A percentile compares a stretch with the other conserved stretches of the same genome.
These are phyloP conservation scores for Nasalis larvatus DNA, from an alignment of 2,113 vertebrate species.

Conservation along the genomic window DNA sequence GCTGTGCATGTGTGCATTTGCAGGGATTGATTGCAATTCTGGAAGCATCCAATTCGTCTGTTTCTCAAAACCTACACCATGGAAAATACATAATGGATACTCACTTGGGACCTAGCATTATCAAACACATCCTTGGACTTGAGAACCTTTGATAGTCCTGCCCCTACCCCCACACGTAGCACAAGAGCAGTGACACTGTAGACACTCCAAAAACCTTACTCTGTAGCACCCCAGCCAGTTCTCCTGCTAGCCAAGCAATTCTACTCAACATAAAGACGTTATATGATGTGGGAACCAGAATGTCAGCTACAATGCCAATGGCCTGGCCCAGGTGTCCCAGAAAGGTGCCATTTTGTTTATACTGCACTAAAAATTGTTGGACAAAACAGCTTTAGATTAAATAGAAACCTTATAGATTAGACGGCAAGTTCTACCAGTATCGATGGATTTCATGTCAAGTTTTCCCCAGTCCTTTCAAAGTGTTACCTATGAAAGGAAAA, in stretches of 20 bases:
- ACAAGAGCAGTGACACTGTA: not conserved
- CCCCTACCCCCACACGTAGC: not conserved
- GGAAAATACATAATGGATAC: not conserved
- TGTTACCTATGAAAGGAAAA: not conserved
- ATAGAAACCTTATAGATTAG: not conserved
- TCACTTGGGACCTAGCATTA: not conserved
- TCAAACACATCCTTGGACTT: not conserved
- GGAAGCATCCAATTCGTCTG: not conserved
- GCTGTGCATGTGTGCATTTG: not conserved
- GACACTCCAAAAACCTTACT: not conserved
- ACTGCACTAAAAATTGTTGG: not conserved
- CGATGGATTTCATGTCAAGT: not conserved
- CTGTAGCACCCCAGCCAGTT: not conserved
- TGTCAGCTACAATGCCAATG: not conserved
- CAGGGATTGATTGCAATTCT: not conserved
- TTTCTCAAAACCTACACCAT: not conserved
- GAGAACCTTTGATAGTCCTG: not conserved
- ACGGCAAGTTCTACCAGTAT: not conserved
- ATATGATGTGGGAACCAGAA: not conserved
- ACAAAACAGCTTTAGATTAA: conserved; percentile 5
- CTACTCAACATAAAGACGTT: not conserved
- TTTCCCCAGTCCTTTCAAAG: not conserved
- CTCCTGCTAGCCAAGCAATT: not conserved
- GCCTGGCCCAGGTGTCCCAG: not conserved
- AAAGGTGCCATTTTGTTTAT: not conserved